Base-by-base conservation (phyloP, 1,140 invertebrate genomes). In the Panulirus ornatus region DNA sequence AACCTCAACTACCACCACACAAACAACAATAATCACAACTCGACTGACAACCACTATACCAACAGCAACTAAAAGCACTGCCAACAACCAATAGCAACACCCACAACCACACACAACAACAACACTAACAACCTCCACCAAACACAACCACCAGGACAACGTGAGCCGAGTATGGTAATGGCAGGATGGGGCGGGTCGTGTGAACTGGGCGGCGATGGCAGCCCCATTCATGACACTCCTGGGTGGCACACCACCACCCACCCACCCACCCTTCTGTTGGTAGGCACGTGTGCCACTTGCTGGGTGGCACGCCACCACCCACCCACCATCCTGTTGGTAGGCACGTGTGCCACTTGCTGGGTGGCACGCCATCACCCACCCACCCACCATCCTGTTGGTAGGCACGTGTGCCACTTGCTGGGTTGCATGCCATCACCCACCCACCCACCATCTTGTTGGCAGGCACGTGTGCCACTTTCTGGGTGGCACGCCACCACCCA, bases 131-230 rank as follows among this genome's bases (percentile, higher is more conserved):
- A 2, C 38, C 36, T 19, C 40, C 14, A 16, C 73, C 19, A n/a
- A n/a, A n/a, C n/a, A 11, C 51, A 5, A 14, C 54, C 54, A 14
- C 54, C 44, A 47, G n/a, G 16, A 0, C 1, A 14, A 3, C 54
- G n/a, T n/a, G n/a, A n/a, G n/a, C n/a, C n/a, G n/a, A 70, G 66
- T 0, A 27, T 34, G n/a, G 19, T 79, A 79, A 79, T 79, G 22
- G 42, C 76, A 79, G 76, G 76, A 79, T 79, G 42, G 76, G 76
- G 42, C n/a, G 76, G 44, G 44, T 51, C 76, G 76, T 79, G 76
- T 30, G 76, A 79, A 79, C 44, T 8, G 76, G 76, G 76, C 76
- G 76, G 76, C 19, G 76, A 19, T 79, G 42, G 42, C 38, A 2
- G 76, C n/a, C 36, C 51, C 76, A 79, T 79, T 79, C 76, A 79